These are phyloP conservation scores for Hemicentrotus pulcherrimus DNA, from an alignment of 35 echinoderm and acorn worm genomes.

Conservation along the genomic window DNA sequence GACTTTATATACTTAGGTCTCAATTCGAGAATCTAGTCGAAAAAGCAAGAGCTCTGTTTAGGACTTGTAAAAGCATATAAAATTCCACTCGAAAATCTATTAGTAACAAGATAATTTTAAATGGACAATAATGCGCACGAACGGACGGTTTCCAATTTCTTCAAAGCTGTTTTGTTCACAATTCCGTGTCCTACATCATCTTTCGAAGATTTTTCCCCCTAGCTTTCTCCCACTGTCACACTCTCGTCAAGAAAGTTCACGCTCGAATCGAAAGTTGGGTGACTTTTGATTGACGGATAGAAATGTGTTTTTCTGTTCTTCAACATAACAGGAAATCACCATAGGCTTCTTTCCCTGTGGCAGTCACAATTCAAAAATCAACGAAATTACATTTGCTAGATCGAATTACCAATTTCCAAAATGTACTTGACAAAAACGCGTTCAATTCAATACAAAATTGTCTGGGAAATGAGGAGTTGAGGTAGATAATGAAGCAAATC, in stretches of 20 bases:
- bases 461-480: neutral
- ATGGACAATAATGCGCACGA: neutral
- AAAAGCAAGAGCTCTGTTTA: neutral
- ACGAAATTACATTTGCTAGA: neutral
- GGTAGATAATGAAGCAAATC: neutral
- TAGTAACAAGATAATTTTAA: neutral
- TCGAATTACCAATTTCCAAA: conserved; percentile 13
- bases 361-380: neutral
- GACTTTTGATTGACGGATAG: conserved; percentile 3
- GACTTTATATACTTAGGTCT: too few relatives aligned
- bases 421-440: neutral
- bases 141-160: neutral
- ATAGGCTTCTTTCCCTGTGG: neutral
- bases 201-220: neutral
- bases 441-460: neutral
- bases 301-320: neutral
- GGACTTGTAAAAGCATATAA: neutral
- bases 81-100: neutral
- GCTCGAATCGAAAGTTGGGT: neutral
- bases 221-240: neutral
- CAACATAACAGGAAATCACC: neutral
- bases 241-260: neutral
- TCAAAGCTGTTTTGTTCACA: neutral
- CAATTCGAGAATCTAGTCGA: neutral
- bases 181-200: neutral